Base-by-base conservation (phyloP, 2,888 invertebrate genomes). In the Acronicta psi region DNA sequence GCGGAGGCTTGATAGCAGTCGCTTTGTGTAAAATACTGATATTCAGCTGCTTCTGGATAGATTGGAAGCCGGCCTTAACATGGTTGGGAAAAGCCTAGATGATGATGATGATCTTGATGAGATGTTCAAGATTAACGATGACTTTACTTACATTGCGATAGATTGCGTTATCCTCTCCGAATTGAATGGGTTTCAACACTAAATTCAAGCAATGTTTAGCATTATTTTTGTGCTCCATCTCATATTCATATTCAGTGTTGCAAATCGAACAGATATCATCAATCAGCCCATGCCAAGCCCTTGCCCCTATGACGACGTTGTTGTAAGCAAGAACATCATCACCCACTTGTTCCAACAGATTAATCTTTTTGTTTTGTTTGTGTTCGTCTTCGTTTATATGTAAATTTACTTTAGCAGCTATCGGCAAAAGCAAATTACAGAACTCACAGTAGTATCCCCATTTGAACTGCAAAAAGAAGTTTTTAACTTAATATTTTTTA, bases 361-460 rank as follows among this genome's bases (percentile, higher is more conserved):
- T 59, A 2, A 10, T 44, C 0, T 73, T 77, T 55, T 83, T 88
- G 34, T 79, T 85, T 2, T 72, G 62, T 0, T 61, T 59, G 41
- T 91, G 91, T 2, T 44, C 43, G 2, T 64, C 59, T 34, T 89
- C 88, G 9, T 58, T 45, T 0, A 89, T 49, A 34, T 91, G 92
- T 9, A 89, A 38, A 5, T 77, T 75, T 0, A 89, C 84, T 68
- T 86, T 86, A 1, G 82, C 66, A 0, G 79, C 66, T 2, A 85
- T 86, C 1, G 79, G 49, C 8, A 91, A 58, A 5, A 90, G 47
- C 0, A 75, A 36, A 47, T 87, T 84, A 73, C 92, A 92, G 46
- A 78, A 81, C 47, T 86, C 86, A 46, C 92, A 92, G 68, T 77
- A 90, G 61, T 91, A 92, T 10, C 87, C 86, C 3, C 73, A 71